These are phyloP conservation scores for Drosophila kepulauana DNA, from an alignment of 1,140 invertebrate species.

Conservation along the genomic window DNA sequence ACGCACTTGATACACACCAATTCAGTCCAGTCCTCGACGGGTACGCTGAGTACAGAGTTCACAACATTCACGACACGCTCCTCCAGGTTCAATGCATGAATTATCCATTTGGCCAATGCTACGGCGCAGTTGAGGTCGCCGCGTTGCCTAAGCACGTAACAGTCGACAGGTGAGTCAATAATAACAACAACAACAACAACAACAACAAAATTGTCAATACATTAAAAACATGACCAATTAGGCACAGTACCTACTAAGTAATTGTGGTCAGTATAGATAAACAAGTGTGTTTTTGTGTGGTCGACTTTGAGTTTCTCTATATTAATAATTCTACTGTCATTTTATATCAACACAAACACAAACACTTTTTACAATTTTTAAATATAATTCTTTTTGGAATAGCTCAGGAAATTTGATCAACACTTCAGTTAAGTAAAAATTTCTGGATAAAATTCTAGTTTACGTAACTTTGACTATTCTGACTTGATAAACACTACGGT, in stretches of 20 bases:
- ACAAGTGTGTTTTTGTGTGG: not conserved
- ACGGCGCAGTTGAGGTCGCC: conserved; percentile 80
- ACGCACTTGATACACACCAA: conserved; percentile 47
- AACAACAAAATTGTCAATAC: conserved; percentile 26
- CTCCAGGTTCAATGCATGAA: conserved; percentile 74
- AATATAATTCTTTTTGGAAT: too few relatives aligned
- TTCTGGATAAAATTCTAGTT: too few relatives aligned
- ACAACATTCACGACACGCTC: conserved; percentile 77
- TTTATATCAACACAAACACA: too few relatives aligned
- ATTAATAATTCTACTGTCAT: too few relatives aligned
- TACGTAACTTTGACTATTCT: too few relatives aligned
- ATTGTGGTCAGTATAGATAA: not conserved
- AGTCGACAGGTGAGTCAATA: not conserved
- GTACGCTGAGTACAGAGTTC: conserved; percentile 66
- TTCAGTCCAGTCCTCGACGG: conserved; percentile 80
- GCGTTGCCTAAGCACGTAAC: conserved; percentile 63
- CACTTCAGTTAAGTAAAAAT: too few relatives aligned
- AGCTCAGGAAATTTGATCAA: too few relatives aligned
- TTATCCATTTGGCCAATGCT: conserved; percentile 73
- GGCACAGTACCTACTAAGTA: conserved; percentile 13
- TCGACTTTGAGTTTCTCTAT: not conserved
- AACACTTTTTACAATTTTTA: too few relatives aligned
- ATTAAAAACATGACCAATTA: conserved; percentile 2
- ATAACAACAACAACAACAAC: conserved; percentile 10
- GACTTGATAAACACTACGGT: too few relatives aligned